Percentiles rank a stretch among this genome's conserved stretches.
These are phyloP conservation scores for Argentina silus DNA, from an alignment of 2,797 vertebrate species.

Conservation along the genomic window DNA sequence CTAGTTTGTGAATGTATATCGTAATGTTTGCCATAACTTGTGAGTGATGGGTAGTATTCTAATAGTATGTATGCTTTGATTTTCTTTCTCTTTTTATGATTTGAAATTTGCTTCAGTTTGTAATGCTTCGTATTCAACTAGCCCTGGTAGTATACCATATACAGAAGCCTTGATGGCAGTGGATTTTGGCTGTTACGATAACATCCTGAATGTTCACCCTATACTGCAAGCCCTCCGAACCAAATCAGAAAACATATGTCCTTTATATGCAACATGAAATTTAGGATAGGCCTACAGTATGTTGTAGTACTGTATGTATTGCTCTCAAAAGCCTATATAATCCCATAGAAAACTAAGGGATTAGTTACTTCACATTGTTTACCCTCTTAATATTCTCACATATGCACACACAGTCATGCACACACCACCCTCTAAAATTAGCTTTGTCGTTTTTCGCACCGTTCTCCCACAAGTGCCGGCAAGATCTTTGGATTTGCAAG, in stretches of 20 bases:
- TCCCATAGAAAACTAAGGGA: not conserved
- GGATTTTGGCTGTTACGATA: slow-evolving; percentile 42
- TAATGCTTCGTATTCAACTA: slow-evolving; percentile 1
- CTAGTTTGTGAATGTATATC: slow-evolving; percentile 62
- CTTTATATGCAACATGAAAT: not conserved
- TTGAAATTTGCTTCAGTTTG: slow-evolving; percentile 29
- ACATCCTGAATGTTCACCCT: slow-evolving; percentile 52
- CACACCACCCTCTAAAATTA: not conserved
- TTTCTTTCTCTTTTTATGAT: slow-evolving; percentile 22
- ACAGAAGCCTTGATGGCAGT: slow-evolving; percentile 45
- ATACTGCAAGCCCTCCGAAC: slow-evolving; percentile 1
- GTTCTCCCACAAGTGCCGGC: slow-evolving; percentile 6
- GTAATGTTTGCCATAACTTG: slow-evolving; percentile 51
- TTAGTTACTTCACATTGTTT: slow-evolving; percentile 3
- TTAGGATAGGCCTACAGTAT: not conserved
- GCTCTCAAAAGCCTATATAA: not conserved
- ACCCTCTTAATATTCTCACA: not conserved
- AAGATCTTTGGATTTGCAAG: slow-evolving; percentile 22
- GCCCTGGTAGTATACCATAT: slow-evolving; percentile 18
- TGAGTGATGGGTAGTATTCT: slow-evolving; percentile 21
- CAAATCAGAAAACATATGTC: slow-evolving; percentile 4
- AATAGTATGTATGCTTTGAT: slow-evolving; percentile 33
- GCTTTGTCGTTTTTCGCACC: not conserved
- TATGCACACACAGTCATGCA: not conserved
- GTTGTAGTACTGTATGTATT: not conserved